phyloP scores from a whole-genome alignment of 2,888 invertebrate genomes.

The Cheilosia soror region DNA sequence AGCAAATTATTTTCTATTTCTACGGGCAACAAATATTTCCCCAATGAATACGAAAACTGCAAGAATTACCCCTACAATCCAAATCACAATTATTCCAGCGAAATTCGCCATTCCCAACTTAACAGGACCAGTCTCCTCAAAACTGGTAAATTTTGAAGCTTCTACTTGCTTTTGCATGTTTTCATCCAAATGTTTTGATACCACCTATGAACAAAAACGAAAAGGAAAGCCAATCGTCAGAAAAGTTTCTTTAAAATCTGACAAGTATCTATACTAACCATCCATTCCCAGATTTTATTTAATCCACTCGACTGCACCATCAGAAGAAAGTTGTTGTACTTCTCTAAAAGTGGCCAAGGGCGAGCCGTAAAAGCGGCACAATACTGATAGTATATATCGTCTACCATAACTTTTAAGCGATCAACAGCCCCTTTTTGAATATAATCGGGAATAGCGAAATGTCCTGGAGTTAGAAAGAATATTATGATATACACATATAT shows the following conservation, averaged over 20 bases:
- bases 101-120: constrained; percentile 79
- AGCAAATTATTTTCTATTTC: neutral
- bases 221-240: no score
- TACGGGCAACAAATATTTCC: constrained; percentile 69
- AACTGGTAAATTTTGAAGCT: constrained; percentile 76
- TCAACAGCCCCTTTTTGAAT: constrained; percentile 86
- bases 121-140: constrained; percentile 78
- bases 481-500: no score
- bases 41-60: constrained; percentile 77
- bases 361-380: constrained; percentile 87
- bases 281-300: constrained; percentile 87
- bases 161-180: constrained; percentile 78
- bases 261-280: constrained; percentile 56
- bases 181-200: constrained; percentile 76
- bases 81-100: constrained; percentile 79
- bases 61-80: constrained; percentile 78
- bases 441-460: constrained; percentile 87
- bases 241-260: neutral
- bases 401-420: constrained; percentile 86
- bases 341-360: constrained; percentile 86
- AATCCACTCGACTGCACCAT: constrained; percentile 87
- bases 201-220: constrained; percentile 23
- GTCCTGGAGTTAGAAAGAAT: constrained; percentile 82
- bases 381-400: constrained; percentile 88
- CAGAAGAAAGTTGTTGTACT: constrained; percentile 85